Conservation (phyloP, 2,888 invertebrate species). For the Trichogramma evanescens region DNA sequence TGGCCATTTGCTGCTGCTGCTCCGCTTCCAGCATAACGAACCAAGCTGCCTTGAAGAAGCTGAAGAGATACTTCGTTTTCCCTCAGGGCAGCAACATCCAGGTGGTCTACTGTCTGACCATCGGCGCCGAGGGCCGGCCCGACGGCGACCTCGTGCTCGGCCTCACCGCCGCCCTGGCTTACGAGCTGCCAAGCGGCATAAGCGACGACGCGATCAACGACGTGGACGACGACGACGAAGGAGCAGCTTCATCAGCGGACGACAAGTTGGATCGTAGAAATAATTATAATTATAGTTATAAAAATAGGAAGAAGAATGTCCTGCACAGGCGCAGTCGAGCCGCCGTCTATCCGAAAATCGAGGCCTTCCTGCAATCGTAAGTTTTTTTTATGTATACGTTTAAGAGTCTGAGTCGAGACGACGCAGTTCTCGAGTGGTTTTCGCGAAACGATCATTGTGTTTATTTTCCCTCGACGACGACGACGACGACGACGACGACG, state of each 20-base stretch:
- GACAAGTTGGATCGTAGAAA: constrained; percentile 26
- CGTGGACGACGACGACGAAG: no score
- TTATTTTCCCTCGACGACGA: no score
- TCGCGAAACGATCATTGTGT: no score
- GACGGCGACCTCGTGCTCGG: constrained; percentile 61
- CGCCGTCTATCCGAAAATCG: constrained; percentile 57
- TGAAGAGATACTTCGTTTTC: constrained; percentile 54
- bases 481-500: neutral
- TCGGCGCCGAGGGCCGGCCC: constrained; percentile 49
- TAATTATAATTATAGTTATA: neutral
- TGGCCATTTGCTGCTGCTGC: neutral
- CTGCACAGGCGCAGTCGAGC: constrained; percentile 58
- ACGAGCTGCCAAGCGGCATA: constrained; percentile 58
- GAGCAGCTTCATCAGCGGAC: constrained; percentile 21
- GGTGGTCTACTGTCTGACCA: constrained; percentile 57
- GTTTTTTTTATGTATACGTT: constrained; percentile 32
- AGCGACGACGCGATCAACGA: no score
- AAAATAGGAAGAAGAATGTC: constrained; percentile 9
- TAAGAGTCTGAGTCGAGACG: no score
- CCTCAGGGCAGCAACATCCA: constrained; percentile 57
- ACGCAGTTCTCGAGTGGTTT: no score
- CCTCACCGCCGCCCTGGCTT: constrained; percentile 69
- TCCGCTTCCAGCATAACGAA: neutral
- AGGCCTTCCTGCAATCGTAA: constrained; percentile 59
- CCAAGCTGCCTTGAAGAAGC: constrained; percentile 40